Conservation (phyloP, 1,140 invertebrate species). For the Cherax quadricarinatus region DNA sequence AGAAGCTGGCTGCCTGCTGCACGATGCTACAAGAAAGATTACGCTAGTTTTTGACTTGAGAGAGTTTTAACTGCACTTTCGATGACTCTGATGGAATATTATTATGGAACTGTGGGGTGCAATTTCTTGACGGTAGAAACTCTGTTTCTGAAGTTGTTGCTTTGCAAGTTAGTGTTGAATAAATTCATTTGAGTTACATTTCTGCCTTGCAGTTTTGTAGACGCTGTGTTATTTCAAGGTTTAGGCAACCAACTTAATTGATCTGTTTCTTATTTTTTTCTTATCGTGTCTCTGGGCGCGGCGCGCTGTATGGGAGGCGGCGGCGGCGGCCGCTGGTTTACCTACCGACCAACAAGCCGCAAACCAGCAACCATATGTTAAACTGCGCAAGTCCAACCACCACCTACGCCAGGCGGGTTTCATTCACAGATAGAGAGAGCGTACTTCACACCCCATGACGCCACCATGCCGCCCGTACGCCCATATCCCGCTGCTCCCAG, state of each 20-base stretch:
- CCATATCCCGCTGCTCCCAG: conserved; percentile 45
- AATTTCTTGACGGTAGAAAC: conserved; percentile 68
- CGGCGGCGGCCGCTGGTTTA: background rate
- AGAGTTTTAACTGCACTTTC: conserved; percentile 73
- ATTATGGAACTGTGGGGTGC: conserved; percentile 73
- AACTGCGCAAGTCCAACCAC: conserved; percentile 66
- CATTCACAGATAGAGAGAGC: conserved; percentile 69
- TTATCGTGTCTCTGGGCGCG: background rate
- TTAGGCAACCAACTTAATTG: background rate
- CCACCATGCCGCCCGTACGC: conserved; percentile 66
- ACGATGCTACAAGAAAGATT: conserved; percentile 68
- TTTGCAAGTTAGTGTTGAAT: conserved; percentile 62
- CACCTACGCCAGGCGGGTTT: conserved; percentile 54
- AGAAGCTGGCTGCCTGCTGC: conserved; percentile 40
- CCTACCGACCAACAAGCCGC: conserved; percentile 8
- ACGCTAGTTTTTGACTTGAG: conserved; percentile 68
- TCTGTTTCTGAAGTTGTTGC: conserved; percentile 70
- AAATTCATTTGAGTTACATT: conserved; percentile 55
- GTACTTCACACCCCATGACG: conserved; percentile 69
- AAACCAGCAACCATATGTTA: conserved; percentile 69
- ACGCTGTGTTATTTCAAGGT: conserved; percentile 1
- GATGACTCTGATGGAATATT: conserved; percentile 74
- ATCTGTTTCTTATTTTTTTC: conserved; percentile 27
- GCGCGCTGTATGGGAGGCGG: no score
- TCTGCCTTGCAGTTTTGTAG: conserved; percentile 9